These are phyloP conservation scores for Coleophora deauratella DNA, from an alignment of 2,888 invertebrate genomes.

Conservation along the genomic window DNA sequence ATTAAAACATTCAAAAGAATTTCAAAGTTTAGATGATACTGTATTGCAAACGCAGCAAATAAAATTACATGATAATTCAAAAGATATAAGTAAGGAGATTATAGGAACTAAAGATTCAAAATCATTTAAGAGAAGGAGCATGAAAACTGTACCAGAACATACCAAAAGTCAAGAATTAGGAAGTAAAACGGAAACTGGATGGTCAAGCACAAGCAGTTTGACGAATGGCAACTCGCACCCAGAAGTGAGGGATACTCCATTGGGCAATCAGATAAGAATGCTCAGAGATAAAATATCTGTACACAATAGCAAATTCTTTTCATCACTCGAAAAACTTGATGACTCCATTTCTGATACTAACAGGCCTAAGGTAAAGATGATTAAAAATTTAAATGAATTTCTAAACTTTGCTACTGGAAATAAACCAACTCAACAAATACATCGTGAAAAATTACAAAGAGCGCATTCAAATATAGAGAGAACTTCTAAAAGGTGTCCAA, in stretches of 20 bases:
- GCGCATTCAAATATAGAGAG: constrained; percentile 50
- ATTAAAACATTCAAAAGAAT: constrained; percentile 74
- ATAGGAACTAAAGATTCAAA: constrained; percentile 32
- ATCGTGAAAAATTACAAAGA: constrained; percentile 46
- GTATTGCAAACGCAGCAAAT: constrained; percentile 45
- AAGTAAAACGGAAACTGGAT: constrained; percentile 20
- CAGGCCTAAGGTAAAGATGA: constrained; percentile 65
- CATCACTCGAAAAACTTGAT: constrained; percentile 75
- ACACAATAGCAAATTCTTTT: constrained; percentile 68
- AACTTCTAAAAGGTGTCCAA: constrained; percentile 44
- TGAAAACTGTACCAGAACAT: constrained; percentile 58
- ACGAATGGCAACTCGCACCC: constrained; percentile 44
- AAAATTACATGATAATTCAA: constrained; percentile 13
- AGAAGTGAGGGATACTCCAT: constrained; percentile 43
- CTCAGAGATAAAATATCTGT: constrained; percentile 58
- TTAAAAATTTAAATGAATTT: constrained; percentile 90
- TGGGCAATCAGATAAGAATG: constrained; percentile 58
- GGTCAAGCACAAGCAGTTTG: constrained; percentile 51
- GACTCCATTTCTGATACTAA: constrained; percentile 42
- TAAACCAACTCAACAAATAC: constrained; percentile 43
- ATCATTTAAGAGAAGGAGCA: constrained; percentile 32
- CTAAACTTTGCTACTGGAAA: constrained; percentile 82
- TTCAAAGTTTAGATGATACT: constrained; percentile 80
- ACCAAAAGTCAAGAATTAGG: constrained; percentile 28
- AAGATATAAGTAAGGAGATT: constrained; percentile 27